Percentiles rank a stretch among this genome's conserved stretches.
phyloP scores from a whole-genome alignment of 1,140 invertebrate genomes.

The Lepidurus apus region DNA sequence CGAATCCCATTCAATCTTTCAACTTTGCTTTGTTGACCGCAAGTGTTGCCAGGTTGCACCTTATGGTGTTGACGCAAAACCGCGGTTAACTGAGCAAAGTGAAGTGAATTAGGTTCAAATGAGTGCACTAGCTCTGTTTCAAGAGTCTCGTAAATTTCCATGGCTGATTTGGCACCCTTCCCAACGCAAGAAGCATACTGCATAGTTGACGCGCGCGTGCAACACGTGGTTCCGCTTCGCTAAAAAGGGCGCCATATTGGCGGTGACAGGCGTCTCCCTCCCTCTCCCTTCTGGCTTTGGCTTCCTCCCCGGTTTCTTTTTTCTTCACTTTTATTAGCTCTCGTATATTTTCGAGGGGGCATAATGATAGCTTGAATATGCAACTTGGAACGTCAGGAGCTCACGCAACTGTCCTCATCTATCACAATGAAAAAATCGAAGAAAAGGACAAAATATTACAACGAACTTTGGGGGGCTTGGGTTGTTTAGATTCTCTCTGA shows the following conservation, averaged over 20 bases:
- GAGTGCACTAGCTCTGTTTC: too few species aligned
- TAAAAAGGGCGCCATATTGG: not conserved
- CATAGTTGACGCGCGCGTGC: constrained; percentile 2
- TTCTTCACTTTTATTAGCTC: not conserved
- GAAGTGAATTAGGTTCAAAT: too few species aligned
- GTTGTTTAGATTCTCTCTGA: too few species aligned
- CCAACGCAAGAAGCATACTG: not conserved
- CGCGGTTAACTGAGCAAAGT: too few species aligned
- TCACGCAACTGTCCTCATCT: not conserved
- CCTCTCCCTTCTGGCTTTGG: not conserved
- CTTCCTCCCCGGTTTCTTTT: not conserved
- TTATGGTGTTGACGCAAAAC: too few species aligned
- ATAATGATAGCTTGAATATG: not conserved
- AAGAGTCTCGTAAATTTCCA: not conserved
- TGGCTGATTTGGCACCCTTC: not conserved
- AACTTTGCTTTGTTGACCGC: too few species aligned
- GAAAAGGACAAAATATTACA: not conserved
- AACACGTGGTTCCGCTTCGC: constrained; percentile 10
- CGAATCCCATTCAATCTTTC: too few species aligned
- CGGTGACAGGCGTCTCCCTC: not conserved
- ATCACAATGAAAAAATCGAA: not conserved
- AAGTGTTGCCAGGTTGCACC: too few species aligned
- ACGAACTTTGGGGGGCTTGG: too few species aligned
- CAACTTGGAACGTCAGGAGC: not conserved
- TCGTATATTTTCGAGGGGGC: not conserved